phyloP scores from a whole-genome alignment of 2,888 invertebrate genomes.

The Orchestes rusci region DNA sequence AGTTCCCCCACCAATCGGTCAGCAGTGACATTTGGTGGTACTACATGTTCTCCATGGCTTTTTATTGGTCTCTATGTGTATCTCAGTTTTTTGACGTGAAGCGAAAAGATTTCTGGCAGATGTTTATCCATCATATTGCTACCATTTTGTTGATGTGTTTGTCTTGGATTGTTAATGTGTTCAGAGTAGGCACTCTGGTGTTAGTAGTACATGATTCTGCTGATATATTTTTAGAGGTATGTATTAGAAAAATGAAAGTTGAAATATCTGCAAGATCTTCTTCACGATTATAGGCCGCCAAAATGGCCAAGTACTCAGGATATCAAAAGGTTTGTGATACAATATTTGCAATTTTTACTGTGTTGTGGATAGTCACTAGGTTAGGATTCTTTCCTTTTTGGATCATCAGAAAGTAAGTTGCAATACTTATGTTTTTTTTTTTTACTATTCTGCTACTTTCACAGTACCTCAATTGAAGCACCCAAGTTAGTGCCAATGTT shows the following conservation, averaged over 20 bases:
- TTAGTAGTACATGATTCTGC: slow-evolving; percentile 82
- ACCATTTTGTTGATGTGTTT: slow-evolving; percentile 84
- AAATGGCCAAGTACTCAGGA: slow-evolving; percentile 88
- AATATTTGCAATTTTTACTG: slow-evolving; percentile 81
- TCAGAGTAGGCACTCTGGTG: slow-evolving; percentile 85
- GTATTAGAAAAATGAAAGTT: background rate
- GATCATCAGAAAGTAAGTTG: slow-evolving; percentile 69
- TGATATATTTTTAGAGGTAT: slow-evolving; percentile 81
- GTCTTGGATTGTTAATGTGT: slow-evolving; percentile 93
- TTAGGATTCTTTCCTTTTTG: slow-evolving; percentile 84
- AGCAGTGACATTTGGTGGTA: slow-evolving; percentile 89
- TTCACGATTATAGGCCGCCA: slow-evolving; percentile 73
- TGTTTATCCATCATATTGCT: slow-evolving; percentile 95
- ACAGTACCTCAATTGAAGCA: slow-evolving; percentile 76
- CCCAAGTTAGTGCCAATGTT: slow-evolving; percentile 82
- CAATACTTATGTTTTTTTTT: no score
- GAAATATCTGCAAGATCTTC: no score
- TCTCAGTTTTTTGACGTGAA: slow-evolving; percentile 92
- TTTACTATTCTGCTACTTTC: no score
- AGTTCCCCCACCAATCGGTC: slow-evolving; percentile 62
- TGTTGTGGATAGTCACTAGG: slow-evolving; percentile 88
- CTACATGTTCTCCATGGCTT: slow-evolving; percentile 90
- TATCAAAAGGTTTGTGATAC: slow-evolving; percentile 82
- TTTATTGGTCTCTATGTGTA: slow-evolving; percentile 91
- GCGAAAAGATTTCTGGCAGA: slow-evolving; percentile 95